These are phyloP conservation scores for Elephas maximus DNA, from an alignment of 2,113 vertebrate genomes.

Conservation along the genomic window DNA sequence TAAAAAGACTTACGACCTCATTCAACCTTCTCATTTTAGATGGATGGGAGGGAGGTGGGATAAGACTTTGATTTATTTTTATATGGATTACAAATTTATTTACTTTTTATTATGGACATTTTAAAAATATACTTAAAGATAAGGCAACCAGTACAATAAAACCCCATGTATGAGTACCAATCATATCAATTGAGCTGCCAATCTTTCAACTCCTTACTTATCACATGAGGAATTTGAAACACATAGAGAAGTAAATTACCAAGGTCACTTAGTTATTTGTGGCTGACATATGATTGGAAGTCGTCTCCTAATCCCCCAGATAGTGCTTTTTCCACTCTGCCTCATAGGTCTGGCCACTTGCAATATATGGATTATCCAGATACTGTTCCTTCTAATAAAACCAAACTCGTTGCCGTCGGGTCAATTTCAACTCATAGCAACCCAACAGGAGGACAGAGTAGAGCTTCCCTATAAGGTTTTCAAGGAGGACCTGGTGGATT, in stretches of 20 bases:
- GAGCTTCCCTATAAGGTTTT: too few species aligned
- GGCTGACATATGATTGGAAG: neutral
- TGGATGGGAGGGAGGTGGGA: neutral
- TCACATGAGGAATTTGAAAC: constrained; percentile 36
- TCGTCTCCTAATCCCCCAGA: constrained; percentile 12
- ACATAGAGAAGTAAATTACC: neutral
- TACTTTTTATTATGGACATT: neutral
- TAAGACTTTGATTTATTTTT: neutral
- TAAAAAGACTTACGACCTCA: neutral
- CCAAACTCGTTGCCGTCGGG: too few species aligned
- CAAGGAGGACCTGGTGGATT: too few species aligned
- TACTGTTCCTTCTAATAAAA: neutral
- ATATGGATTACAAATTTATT: neutral
- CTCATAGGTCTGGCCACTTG: neutral
- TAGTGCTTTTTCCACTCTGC: neutral
- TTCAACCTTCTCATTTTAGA: neutral
- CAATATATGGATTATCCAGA: neutral
- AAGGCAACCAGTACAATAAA: neutral
- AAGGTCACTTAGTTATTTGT: neutral
- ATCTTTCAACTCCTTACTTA: neutral
- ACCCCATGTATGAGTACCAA: neutral
- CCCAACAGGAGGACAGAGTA: too few species aligned
- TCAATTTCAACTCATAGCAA: too few species aligned
- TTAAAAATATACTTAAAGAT: neutral
- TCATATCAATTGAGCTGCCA: neutral